Evolutionary conservation across 2,113 vertebrate genomes (phyloP).

Genomic region (Maccullochella peelii): DNA sequence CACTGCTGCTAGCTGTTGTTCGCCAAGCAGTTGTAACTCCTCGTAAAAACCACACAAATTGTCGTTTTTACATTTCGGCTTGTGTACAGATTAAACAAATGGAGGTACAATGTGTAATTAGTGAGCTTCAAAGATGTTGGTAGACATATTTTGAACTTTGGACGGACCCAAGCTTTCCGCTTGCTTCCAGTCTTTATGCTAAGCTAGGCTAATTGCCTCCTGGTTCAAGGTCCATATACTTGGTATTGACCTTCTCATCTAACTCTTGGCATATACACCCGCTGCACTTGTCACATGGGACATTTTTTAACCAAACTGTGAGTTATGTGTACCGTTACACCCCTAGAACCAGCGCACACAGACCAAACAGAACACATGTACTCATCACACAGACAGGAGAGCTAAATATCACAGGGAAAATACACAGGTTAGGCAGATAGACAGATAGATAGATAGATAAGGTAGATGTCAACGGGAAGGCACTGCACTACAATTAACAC

Average conservation of each 20-base stretch:
- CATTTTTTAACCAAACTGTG: not conserved
- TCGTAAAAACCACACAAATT: not conserved
- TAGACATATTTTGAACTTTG: not conserved
- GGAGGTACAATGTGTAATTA: not conserved
- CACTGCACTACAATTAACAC: slow-evolving; percentile 75
- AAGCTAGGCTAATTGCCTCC: not conserved
- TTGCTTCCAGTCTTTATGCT: too few relatives aligned
- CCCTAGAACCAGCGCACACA: slow-evolving; percentile 56
- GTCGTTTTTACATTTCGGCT: not conserved
- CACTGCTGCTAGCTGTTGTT: not conserved
- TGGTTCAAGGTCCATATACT: not conserved
- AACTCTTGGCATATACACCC: not conserved
- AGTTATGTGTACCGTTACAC: slow-evolving; percentile 58
- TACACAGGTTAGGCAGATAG: slow-evolving; percentile 63
- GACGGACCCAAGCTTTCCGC: not conserved
- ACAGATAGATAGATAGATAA: slow-evolving; percentile 18
- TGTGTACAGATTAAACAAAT: not conserved
- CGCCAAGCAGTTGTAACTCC: not conserved
- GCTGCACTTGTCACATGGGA: not conserved
- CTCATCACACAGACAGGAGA: slow-evolving; percentile 77
- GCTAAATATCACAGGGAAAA: slow-evolving; percentile 54
- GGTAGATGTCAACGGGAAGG: slow-evolving; percentile 51
- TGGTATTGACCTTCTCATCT: not conserved
- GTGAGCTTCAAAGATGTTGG: not conserved
- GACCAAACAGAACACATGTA: slow-evolving; percentile 65